phyloP scores from a whole-genome alignment of 2,113 vertebrate genomes.

The Tursiops truncatus region DNA sequence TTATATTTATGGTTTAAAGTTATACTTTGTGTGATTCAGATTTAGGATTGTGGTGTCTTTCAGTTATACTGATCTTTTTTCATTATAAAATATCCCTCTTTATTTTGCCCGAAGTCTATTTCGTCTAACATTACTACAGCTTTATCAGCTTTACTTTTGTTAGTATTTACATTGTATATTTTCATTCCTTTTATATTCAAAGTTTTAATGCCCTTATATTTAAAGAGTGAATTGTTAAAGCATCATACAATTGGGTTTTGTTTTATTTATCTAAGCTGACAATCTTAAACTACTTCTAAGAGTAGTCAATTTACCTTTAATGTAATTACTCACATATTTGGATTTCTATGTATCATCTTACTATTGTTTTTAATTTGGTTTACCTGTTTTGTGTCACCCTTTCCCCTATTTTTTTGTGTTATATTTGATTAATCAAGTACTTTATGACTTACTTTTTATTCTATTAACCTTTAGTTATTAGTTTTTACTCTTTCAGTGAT shows the following conservation, averaged over 20 bases:
- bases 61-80: background rate
- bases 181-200: background rate
- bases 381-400: background rate
- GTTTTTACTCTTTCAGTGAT: background rate
- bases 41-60: background rate
- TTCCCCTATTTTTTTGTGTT: background rate
- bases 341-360: background rate
- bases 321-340: background rate
- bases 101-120: background rate
- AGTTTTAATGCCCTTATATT: background rate
- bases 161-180: background rate
- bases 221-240: background rate
- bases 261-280: background rate
- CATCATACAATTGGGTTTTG: background rate
- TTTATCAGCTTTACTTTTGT: background rate
- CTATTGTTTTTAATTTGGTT: background rate
- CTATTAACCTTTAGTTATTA: background rate
- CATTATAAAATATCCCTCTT: background rate
- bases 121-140: background rate
- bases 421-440: background rate
- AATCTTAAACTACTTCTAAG: background rate
- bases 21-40: background rate
- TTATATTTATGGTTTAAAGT: background rate
- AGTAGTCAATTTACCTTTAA: background rate
- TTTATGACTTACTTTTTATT: background rate